These are phyloP conservation scores for Diceros bicornis DNA, from an alignment of 2,797 vertebrate species.

Conservation along the genomic window DNA sequence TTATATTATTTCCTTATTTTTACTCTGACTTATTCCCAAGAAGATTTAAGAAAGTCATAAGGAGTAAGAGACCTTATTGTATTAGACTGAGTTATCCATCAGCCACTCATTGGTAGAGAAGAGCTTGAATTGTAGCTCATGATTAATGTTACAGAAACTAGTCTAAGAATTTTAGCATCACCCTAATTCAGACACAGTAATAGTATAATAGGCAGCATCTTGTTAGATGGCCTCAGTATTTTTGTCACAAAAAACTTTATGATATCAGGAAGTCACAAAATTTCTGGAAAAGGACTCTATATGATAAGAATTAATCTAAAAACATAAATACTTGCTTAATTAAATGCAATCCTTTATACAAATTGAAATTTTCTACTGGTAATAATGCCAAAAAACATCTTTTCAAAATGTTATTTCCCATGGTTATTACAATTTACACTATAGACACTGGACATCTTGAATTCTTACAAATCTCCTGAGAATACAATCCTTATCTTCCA, in stretches of 20 bases:
- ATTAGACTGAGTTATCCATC: not conserved
- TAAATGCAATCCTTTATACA: not conserved
- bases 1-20: constrained; percentile 30
- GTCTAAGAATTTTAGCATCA: constrained; percentile 38
- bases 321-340: not conserved
- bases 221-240: not conserved
- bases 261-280: not conserved
- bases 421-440: constrained; percentile 14
- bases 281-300: not conserved
- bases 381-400: not conserved
- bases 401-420: constrained; percentile 35
- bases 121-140: not conserved
- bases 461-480: not conserved
- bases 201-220: not conserved
- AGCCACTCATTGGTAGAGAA: not conserved
- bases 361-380: constrained; percentile 2
- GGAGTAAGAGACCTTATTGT: not conserved
- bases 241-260: constrained; percentile 46
- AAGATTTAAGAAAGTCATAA: not conserved
- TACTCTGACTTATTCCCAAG: not conserved
- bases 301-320: constrained; percentile 21
- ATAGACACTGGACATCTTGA: not conserved
- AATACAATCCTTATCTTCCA: not conserved
- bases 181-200: not conserved
- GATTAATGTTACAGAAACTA: not conserved